phyloP scores from a whole-genome alignment of 2,113 vertebrate species.

The Ammodytes marinus region DNA sequence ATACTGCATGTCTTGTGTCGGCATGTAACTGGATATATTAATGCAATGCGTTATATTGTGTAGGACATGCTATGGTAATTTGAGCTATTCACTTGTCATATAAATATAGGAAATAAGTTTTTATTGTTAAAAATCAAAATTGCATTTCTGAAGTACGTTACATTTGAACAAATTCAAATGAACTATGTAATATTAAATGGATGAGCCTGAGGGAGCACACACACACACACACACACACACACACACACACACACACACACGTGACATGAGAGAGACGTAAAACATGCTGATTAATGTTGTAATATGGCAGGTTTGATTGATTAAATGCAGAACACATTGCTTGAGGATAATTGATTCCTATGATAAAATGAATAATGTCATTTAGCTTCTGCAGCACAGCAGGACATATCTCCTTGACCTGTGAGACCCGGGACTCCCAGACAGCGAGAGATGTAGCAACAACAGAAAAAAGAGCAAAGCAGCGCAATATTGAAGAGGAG shows the following conservation, averaged over 20 bases:
- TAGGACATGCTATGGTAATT: not conserved
- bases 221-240: not conserved
- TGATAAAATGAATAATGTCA: conserved; percentile 42
- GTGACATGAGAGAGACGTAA: not conserved
- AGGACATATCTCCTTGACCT: conserved; percentile 34
- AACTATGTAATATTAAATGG: too few species aligned
- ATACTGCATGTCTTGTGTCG: not conserved
- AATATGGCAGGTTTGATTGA: conserved; percentile 51
- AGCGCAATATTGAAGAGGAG: conserved; percentile 10
- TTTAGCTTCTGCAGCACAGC: conserved; percentile 2
- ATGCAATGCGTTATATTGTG: not conserved
- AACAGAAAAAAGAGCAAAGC: not conserved
- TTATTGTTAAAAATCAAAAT: not conserved
- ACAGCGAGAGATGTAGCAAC: not conserved
- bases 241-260: not conserved
- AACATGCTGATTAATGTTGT: conserved; percentile 30
- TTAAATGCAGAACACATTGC: conserved; percentile 22
- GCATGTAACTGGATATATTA: not conserved
- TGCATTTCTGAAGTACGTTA: not conserved
- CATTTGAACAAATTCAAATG: not conserved
- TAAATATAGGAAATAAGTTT: not conserved
- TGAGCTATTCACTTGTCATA: not conserved
- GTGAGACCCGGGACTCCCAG: not conserved
- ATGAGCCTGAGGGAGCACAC: not conserved
- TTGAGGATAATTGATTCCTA: conserved; percentile 21